These are phyloP conservation scores for Hirudo medicinalis DNA, from an alignment of 1,140 invertebrate genomes.

Conservation along the genomic window DNA sequence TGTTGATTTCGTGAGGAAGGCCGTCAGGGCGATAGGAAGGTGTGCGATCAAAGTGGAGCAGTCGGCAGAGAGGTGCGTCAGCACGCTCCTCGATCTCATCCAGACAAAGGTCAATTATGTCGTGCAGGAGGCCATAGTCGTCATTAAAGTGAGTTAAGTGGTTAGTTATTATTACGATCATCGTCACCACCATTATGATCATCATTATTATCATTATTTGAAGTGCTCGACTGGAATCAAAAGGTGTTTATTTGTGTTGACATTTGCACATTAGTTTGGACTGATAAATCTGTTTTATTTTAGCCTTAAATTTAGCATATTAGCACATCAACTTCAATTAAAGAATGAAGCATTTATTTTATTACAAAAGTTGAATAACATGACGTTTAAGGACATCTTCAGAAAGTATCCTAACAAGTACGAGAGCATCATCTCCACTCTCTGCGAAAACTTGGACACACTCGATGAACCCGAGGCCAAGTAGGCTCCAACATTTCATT, in stretches of 20 bases:
- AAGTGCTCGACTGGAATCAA: not conserved
- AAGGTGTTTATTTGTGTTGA: not conserved
- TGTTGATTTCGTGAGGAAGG: conserved; percentile 97
- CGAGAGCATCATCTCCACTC: conserved; percentile 96
- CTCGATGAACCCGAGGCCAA: conserved; percentile 91
- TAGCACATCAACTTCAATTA: too few relatives aligned
- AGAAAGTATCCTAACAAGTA: conserved; percentile 99
- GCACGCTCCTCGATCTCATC: conserved; percentile 93
- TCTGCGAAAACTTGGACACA: conserved; percentile 97
- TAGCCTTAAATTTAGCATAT: too few relatives aligned
- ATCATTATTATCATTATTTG: conserved; percentile 7
- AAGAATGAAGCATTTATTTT: not conserved
- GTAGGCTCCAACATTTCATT: not conserved
- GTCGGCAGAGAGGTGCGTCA: conserved; percentile 93
- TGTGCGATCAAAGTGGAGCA: conserved; percentile 99
- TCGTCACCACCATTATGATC: not conserved
- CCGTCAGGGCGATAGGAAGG: conserved; percentile 82
- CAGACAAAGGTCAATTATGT: conserved; percentile 99
- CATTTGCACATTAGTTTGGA: not conserved
- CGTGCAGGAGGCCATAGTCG: conserved; percentile 98
- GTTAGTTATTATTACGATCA: too few relatives aligned
- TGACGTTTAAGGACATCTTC: conserved; percentile 67
- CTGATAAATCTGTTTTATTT: not conserved
- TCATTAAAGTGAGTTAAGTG: conserved; percentile 61
- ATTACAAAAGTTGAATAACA: not conserved